A percentile compares a stretch with the other conserved stretches of the same genome.
These are phyloP conservation scores for Cliona cf. orientalis DNA, from an alignment of 37 sponge, comb jelly and placozoan species.

Conservation along the genomic window DNA sequence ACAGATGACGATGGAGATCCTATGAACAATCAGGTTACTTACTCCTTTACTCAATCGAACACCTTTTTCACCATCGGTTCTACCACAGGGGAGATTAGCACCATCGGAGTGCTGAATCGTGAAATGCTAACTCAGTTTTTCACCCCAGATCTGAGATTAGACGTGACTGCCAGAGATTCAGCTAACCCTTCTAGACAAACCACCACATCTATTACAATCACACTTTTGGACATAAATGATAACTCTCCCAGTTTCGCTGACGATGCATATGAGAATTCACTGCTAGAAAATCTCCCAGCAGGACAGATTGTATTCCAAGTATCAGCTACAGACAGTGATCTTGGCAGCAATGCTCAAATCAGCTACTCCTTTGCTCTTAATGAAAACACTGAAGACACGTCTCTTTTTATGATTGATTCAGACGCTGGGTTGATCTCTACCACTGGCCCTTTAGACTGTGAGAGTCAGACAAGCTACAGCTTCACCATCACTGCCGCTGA, in stretches of 20 bases:
- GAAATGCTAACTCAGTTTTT: slow-evolving; percentile 50
- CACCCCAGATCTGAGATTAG: slow-evolving; percentile 8
- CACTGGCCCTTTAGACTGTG: slow-evolving; percentile 36
- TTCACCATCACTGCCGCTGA: slow-evolving; percentile 52
- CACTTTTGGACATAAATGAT: slow-evolving; percentile 52
- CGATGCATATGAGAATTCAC: background rate
- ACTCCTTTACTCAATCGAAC: background rate
- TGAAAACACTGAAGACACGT: background rate
- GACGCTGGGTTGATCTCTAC: slow-evolving; percentile 19
- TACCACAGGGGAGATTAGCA: slow-evolving; percentile 60
- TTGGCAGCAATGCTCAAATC: slow-evolving; percentile 32
- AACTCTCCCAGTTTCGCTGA: slow-evolving; percentile 48
- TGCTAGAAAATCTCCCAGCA: slow-evolving; percentile 25
- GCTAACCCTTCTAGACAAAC: slow-evolving; percentile 19
- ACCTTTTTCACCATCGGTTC: background rate
- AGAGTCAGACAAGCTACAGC: slow-evolving; percentile 2
- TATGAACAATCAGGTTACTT: slow-evolving; percentile 27
- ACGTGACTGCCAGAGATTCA: slow-evolving; percentile 30
- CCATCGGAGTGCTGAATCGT: slow-evolving; percentile 48
- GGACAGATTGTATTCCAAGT: slow-evolving; percentile 5
- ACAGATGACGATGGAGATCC: slow-evolving; percentile 39
- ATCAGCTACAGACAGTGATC: slow-evolving; percentile 34
- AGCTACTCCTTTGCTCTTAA: slow-evolving; percentile 5
- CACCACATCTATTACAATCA: slow-evolving; percentile 13
- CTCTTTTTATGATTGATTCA: slow-evolving; percentile 23